A percentile compares a stretch with the other conserved stretches of the same genome.
phyloP scores from a whole-genome alignment of 2,888 invertebrate species.

The Eumacrocentrus americanus region DNA sequence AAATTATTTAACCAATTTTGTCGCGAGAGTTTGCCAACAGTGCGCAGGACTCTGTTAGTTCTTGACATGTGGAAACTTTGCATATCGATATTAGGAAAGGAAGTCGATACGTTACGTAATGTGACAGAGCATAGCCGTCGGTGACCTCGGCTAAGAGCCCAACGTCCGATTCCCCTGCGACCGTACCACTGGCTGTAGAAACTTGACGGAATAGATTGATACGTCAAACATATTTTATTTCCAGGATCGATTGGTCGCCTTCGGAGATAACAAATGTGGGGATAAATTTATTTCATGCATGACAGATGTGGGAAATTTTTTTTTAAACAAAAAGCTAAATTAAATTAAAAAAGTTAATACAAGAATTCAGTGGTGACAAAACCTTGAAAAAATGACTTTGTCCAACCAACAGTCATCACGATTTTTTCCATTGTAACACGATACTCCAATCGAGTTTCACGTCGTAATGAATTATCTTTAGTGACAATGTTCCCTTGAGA shows the following conservation, averaged over 20 bases:
- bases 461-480: too few relatives aligned
- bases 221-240: conserved; percentile 30
- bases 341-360: too few relatives aligned
- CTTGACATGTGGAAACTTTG: conserved; percentile 10
- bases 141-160: conserved; percentile 39
- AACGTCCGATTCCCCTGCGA: conserved; percentile 44
- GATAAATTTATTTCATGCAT: conserved; percentile 26
- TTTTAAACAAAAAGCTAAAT: too few relatives aligned
- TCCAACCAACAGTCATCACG: too few relatives aligned
- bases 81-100: conserved; percentile 8
- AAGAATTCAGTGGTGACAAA: too few relatives aligned
- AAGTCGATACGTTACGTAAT: conserved; percentile 55
- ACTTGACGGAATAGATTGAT: conserved; percentile 20
- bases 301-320: conserved; percentile 15
- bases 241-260: conserved; percentile 11
- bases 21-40: neutral
- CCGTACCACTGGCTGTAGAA: conserved; percentile 35
- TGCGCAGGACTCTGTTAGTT: conserved; percentile 4
- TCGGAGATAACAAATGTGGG: conserved; percentile 15
- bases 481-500: too few relatives aligned
- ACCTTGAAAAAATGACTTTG: too few relatives aligned
- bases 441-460: too few relatives aligned
- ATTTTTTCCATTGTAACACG: too few relatives aligned
- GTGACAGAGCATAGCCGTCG: conserved; percentile 43
- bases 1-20: neutral